phyloP scores from a whole-genome alignment of 2,888 invertebrate species.

The Acanthoscelides obtectus region DNA sequence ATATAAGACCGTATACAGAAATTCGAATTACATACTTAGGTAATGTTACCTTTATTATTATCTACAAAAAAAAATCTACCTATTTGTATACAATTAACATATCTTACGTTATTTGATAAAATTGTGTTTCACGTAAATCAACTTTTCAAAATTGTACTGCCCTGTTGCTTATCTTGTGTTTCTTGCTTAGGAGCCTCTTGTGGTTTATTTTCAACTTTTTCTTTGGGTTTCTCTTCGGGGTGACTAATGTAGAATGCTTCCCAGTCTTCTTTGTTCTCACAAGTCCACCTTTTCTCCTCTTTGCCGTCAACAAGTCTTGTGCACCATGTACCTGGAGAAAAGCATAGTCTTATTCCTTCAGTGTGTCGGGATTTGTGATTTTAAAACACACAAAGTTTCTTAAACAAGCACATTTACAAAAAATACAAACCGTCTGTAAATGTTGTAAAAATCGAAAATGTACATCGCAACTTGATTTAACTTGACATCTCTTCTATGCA shows the following conservation, averaged over 20 bases:
- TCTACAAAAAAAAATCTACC: no score
- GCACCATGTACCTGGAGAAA: slow-evolving; percentile 26
- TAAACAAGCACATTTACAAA: no score
- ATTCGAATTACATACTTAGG: no score
- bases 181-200: background rate
- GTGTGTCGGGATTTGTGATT: no score
- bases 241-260: slow-evolving; percentile 21
- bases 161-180: background rate
- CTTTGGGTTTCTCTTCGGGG: slow-evolving; percentile 20
- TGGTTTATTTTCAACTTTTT: background rate
- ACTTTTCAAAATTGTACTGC: background rate
- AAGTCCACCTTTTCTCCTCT: slow-evolving; percentile 25
- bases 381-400: no score
- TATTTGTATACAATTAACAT: background rate
- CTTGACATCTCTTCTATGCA: no score
- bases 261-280: slow-evolving; percentile 30
- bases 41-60: no score
- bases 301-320: slow-evolving; percentile 18
- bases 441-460: no score
- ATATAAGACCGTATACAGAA: no score
- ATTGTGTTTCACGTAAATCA: background rate
- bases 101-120: background rate
- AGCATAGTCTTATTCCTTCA: no score
- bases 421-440: no score
- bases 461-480: no score